Conservation (phyloP, 92 coral and sea anemone genomes). For the Parazoanthus atlanticus region DNA sequence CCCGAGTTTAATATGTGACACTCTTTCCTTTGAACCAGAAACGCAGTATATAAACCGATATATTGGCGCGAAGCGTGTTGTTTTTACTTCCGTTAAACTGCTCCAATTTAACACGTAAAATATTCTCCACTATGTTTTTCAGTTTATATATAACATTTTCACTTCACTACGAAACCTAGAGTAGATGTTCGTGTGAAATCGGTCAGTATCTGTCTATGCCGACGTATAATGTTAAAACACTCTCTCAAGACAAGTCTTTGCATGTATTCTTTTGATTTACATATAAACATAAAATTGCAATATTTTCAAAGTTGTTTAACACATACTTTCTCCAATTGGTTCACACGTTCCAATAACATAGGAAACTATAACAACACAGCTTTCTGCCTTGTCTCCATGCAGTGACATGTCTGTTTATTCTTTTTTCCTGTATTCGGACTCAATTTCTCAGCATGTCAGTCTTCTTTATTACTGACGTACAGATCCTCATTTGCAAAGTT, state of each 20-base stretch:
- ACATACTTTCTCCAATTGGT: conserved; percentile 6
- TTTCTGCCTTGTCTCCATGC: neutral
- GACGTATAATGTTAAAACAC: too few relatives aligned
- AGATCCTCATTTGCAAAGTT: neutral
- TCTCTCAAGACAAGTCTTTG: neutral
- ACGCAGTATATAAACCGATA: too few relatives aligned
- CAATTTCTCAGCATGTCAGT: conserved; percentile 11
- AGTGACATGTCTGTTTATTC: neutral
- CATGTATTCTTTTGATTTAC: neutral
- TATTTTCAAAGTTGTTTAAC: neutral
- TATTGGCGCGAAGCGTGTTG: too few relatives aligned
- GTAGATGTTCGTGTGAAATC: neutral
- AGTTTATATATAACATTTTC: too few relatives aligned
- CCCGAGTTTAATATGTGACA: too few relatives aligned
- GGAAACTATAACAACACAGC: neutral
- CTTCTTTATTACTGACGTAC: neutral
- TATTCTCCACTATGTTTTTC: too few relatives aligned
- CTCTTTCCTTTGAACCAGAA: too few relatives aligned
- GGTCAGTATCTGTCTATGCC: neutral
- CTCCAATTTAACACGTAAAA: too few relatives aligned
- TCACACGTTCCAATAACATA: neutral
- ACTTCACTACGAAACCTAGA: neutral
- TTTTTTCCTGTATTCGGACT: neutral
- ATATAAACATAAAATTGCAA: neutral
- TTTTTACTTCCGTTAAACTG: too few relatives aligned